phyloP scores from a whole-genome alignment of 2,113 vertebrate species.

The Oenanthe oenanthe region DNA sequence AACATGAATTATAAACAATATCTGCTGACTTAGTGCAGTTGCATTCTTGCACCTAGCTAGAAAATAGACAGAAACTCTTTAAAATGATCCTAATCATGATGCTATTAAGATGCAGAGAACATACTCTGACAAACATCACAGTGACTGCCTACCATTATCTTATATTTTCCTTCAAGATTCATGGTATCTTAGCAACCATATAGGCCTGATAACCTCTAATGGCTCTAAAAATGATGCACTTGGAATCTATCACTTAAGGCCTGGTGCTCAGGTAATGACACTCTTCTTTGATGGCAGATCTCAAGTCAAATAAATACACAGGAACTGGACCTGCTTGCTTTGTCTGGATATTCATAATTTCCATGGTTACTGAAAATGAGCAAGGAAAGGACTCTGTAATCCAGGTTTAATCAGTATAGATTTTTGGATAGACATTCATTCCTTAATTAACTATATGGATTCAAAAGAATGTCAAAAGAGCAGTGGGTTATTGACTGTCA shows the following conservation, averaged over 20 bases:
- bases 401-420: slow-evolving; percentile 63
- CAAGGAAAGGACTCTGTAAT: slow-evolving; percentile 10
- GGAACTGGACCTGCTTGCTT: slow-evolving; percentile 40
- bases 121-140: slow-evolving; percentile 57
- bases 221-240: slow-evolving; percentile 71
- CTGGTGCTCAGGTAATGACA: slow-evolving; percentile 59
- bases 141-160: slow-evolving; percentile 61
- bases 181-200: slow-evolving; percentile 77
- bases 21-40: slow-evolving; percentile 68
- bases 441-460: slow-evolving; percentile 65
- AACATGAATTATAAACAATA: slow-evolving; percentile 69
- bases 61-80: slow-evolving; percentile 65
- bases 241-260: slow-evolving; percentile 66
- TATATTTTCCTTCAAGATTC: slow-evolving; percentile 72
- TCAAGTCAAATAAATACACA: slow-evolving; percentile 52
- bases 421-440: slow-evolving; percentile 19
- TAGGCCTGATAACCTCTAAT: slow-evolving; percentile 69
- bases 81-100: slow-evolving; percentile 71
- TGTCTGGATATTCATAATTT: slow-evolving; percentile 47
- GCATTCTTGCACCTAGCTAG: slow-evolving; percentile 50
- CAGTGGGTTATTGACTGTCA: not conserved
- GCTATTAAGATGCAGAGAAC: slow-evolving; percentile 65
- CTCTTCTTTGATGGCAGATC: slow-evolving; percentile 52
- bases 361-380: not conserved
- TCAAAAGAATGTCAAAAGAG: slow-evolving; percentile 28